These are phyloP conservation scores for Falco concolor DNA, from an alignment of 2,797 vertebrate species.

Conservation along the genomic window DNA sequence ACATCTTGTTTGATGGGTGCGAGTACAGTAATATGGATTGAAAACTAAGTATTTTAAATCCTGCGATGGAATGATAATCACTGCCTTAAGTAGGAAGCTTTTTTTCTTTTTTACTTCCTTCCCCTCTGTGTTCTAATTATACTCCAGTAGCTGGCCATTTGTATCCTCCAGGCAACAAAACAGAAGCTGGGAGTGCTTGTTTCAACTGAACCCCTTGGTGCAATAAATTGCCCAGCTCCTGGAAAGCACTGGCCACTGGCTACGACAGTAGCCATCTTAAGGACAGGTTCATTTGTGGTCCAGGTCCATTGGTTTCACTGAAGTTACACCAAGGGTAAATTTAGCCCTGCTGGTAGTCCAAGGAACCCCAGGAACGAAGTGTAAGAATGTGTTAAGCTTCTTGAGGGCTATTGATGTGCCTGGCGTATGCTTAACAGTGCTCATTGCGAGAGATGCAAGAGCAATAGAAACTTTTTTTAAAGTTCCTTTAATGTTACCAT, in stretches of 20 bases:
- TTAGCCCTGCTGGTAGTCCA: not conserved
- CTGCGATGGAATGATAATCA: not conserved
- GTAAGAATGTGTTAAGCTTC: not conserved
- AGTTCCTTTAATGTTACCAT: accelerated
- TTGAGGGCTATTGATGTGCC: not conserved
- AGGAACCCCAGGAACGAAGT: not conserved
- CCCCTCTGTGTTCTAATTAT: constrained; percentile 7
- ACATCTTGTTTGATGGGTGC: not conserved
- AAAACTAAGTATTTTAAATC: not conserved
- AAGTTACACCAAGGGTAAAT: not conserved
- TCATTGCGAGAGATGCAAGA: not conserved
- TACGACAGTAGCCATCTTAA: not conserved
- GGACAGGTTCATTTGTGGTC: not conserved
- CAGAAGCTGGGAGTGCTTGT: not conserved
- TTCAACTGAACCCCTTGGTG: not conserved
- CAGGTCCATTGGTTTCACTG: not conserved
- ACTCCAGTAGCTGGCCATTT: not conserved
- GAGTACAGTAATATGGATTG: not conserved
- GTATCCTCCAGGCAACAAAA: not conserved
- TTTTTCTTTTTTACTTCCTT: constrained; percentile 1
- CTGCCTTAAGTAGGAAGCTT: not conserved
- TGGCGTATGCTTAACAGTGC: not conserved
- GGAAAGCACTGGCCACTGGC: not conserved
- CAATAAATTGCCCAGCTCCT: not conserved
- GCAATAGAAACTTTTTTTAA: not conserved